Evolutionary conservation across 2,888 invertebrate species (phyloP), one percentile per base, ranked within the genome.

Genomic region (Tenodera sinensis): DNA sequence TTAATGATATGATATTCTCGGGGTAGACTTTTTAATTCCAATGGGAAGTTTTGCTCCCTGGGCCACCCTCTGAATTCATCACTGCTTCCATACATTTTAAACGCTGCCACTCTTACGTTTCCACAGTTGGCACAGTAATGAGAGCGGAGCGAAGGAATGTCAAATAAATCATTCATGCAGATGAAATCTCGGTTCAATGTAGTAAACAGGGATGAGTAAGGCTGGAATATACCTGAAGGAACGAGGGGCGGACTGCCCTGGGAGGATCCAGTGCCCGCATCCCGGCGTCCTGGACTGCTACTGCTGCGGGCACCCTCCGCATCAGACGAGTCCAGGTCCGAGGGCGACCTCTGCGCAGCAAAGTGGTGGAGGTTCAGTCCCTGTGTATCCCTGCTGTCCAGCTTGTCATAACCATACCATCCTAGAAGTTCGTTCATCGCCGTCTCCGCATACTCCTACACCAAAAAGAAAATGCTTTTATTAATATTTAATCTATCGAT

Each of bases 371-470:
- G 92, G 91, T 93, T 93, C 47, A 93, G 92, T 42, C 95, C 94
- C 88, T 95, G 93, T 14, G 95, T 94, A 92, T 96, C 96, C 88
- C 96, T 93, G 71, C 96, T 94, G 93, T 96, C 96, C 88, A 95
- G 94, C 91, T 95, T 95, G 90, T 96, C 96, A 93, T 98, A 98
- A 2, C 98, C 98, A 93, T 98, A 98, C 97, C 98, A 98, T 84
- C 98, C 98, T 34, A 98, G 94, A 90, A 98, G 94, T 93, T 98
- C 98, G 92, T 98, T 98, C 98, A 98, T 98, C 1, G 98, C 97
- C 87, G 96, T 97, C 93, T 98, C 98, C 8, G 98, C 98, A 93
- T 97, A 98, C 93, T 98, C 97, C 98, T 98, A 94, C 6, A 87
- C 30, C 27, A 82, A 30, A 28, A 0, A 20, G 2, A 20, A 71